These are phyloP conservation scores for Mastomys natalensis DNA, from an alignment of 2,113 vertebrate genomes.

Conservation along the genomic window DNA sequence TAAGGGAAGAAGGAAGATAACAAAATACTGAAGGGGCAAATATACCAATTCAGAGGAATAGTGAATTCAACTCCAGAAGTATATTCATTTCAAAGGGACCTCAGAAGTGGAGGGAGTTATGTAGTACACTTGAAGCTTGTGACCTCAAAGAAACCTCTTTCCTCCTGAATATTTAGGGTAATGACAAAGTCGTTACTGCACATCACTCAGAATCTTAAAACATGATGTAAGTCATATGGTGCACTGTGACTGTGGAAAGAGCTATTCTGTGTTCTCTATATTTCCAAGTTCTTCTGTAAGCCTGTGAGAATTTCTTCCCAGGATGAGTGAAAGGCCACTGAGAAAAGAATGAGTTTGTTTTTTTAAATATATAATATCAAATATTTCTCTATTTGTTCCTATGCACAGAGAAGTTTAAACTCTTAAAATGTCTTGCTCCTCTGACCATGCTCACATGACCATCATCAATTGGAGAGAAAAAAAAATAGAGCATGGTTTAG, in stretches of 20 bases:
- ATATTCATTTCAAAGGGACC: slow-evolving; percentile 38
- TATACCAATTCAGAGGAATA: slow-evolving; percentile 17
- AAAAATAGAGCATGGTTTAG: background rate
- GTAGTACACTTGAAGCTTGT: slow-evolving; percentile 44
- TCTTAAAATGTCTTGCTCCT: background rate
- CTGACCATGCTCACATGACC: background rate
- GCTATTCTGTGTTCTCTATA: fast-evolving
- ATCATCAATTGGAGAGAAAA: background rate
- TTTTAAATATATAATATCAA: background rate
- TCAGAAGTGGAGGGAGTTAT: slow-evolving; percentile 53
- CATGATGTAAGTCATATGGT: fast-evolving
- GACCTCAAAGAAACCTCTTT: slow-evolving; percentile 29
- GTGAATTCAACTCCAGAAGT: background rate
- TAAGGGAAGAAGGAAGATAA: background rate
- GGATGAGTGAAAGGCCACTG: background rate
- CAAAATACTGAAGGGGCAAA: slow-evolving; percentile 17
- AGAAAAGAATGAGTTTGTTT: background rate
- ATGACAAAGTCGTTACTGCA: background rate
- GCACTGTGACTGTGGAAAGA: background rate
- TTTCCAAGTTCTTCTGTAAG: background rate
- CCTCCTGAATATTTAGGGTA: slow-evolving; percentile 6
- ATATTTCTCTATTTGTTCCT: background rate
- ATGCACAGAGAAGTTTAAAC: background rate
- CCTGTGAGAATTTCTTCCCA: background rate
- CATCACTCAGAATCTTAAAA: background rate